Base-by-base conservation (phyloP, 2,888 invertebrate genomes). In the Hyles lineata region DNA sequence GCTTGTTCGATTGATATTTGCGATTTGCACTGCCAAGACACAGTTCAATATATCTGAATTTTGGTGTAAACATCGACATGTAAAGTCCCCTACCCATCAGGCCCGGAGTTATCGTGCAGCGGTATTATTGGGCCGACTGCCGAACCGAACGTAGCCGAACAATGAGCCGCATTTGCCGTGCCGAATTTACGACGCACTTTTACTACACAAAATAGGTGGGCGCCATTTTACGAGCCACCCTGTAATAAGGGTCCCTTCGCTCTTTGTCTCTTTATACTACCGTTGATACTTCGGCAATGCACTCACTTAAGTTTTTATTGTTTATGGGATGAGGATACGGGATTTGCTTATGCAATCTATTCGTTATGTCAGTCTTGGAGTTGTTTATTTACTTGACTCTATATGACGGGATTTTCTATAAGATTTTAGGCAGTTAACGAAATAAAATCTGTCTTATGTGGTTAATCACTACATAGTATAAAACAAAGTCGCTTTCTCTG, bases 151-250 rank as follows among this genome's bases (percentile, higher is more conserved):
- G 87, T 84, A 79, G 83, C 87, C 85, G 86, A 85, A 92, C 92
- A 91, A 91, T 89, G 90, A 86, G 85, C 77, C 82, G 89, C 90
- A 91, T 90, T 92, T 91, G 92, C 90, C 92, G 89, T 88, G 87
- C 81, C 81, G 86, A 92, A 92, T 92, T 92, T 93, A 93, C 90
- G 93, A 90, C 89, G 82, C 89, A 87, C 88, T 90, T 92, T 93
- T 93, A 93, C 90, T 93, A 90, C 89, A 79, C 77, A 91, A 91
- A 93, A 92, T 92, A 92, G 92, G 91, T 92, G 87, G 92, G 90
- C 85, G 87, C 84, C 87, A 85, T 83, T 90, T 92, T 91, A 89
- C 77, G 91, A 88, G 75, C 86, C 88, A 87, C 87, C 90, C 90
- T 87, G 88, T 90, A 90, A 90, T 90, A 87, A 89, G 89, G 86